Base-by-base conservation (phyloP, 2,113 vertebrate species). In the Oncorhynchus tshawytscha region DNA sequence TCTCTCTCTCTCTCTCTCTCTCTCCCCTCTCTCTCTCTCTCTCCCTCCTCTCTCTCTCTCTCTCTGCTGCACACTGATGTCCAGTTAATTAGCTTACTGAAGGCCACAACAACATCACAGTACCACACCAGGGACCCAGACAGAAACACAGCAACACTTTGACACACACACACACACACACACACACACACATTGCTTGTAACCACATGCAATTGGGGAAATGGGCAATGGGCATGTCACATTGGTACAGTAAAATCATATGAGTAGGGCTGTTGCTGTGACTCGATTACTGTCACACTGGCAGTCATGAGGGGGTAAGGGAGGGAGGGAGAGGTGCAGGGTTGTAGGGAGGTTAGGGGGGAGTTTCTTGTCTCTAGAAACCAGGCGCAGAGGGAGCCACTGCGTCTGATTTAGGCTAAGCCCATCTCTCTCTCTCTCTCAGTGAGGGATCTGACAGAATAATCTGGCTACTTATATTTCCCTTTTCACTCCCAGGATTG, bases 401-500 rank as follows among this genome's bases (percentile, higher is more conserved):
- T 57, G 48, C 3, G 13, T 24, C 11, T 18, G 9, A 45, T 25
- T 60, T 45, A 45, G 39, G 39, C 39, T 45, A 45, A 45, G 9
- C 9, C 9, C 39, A 25, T 49, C 67, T 24, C 60, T 22, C 67
- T 24, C 67, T 24, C 60, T 22, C 27, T 25, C 22, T 45, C 60
- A 12, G 57, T 65, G 65, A 34, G 39, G 68, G 57, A 79, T 85
- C 80, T 82, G 65, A 84, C 69, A 74, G 75, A 75, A 79, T 80
- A 80, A 85, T 87, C 70, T 71, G 71, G 20, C 69, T 77, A 67
- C 62, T 70, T 80, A 34, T 76, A 72, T 69, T 74, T 5, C 67
- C 27, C 11, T 74, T 74, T 76, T 45, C 81, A 72, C 72, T 84
- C 68, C 31, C 45, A 22, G 72, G 78, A 77, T 85, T 75, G 74